phyloP scores from a whole-genome alignment of 1,140 invertebrate species.

The Theocolax elegans region DNA sequence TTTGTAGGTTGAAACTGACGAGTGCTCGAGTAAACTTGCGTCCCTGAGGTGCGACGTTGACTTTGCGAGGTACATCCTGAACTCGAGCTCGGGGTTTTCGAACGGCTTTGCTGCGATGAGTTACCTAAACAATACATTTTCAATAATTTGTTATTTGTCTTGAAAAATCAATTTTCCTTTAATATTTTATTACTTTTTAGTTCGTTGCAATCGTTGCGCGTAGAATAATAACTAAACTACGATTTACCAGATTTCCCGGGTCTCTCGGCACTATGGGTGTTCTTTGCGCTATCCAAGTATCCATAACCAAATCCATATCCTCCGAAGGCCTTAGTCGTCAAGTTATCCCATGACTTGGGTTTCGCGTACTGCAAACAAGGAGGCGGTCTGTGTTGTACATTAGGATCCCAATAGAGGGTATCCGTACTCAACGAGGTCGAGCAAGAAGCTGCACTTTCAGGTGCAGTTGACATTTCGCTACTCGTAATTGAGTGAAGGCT shows the following conservation, averaged over 20 bases:
- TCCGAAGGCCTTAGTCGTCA: constrained; percentile 83
- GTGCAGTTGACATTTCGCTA: constrained; percentile 73
- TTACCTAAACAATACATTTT: constrained; percentile 8
- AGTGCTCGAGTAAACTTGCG: constrained; percentile 61
- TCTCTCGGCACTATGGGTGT: constrained; percentile 67
- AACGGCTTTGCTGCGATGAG: constrained; percentile 58
- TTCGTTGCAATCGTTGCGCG: too few species aligned
- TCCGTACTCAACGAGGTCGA: constrained; percentile 86
- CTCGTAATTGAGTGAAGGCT: constrained; percentile 84
- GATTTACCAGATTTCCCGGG: constrained; percentile 47
- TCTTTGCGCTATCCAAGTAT: constrained; percentile 76
- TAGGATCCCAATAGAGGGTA: constrained; percentile 83
- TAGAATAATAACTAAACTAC: too few species aligned
- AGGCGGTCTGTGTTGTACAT: constrained; percentile 68
- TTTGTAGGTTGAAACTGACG: constrained; percentile 75
- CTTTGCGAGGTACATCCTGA: constrained; percentile 51
- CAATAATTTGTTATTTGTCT: too few species aligned
- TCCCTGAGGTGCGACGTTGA: constrained; percentile 54
- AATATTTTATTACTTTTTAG: too few species aligned
- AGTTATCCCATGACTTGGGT: constrained; percentile 89
- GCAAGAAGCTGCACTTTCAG: constrained; percentile 77
- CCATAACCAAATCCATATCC: constrained; percentile 88
- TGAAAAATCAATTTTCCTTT: too few species aligned
- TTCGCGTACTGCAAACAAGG: constrained; percentile 74
- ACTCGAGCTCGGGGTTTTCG: constrained; percentile 65